Evolutionary conservation across 2,888 invertebrate genomes (phyloP).

Genomic region (Bugula neritina): DNA sequence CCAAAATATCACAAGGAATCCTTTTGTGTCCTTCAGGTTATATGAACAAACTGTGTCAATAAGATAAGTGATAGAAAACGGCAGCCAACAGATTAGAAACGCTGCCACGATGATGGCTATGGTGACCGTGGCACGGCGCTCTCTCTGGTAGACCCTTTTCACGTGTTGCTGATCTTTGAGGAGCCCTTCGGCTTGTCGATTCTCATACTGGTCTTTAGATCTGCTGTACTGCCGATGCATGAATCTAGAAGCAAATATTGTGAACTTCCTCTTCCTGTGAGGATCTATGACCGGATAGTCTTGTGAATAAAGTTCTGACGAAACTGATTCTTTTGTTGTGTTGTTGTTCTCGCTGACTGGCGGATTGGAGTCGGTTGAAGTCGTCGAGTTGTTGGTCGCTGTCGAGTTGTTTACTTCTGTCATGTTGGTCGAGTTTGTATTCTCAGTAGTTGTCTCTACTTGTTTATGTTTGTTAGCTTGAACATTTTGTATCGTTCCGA

Average conservation of each 20-base stretch:
- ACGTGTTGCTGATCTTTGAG: constrained; percentile 13
- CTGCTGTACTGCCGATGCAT: constrained; percentile 8
- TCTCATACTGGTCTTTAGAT: background rate
- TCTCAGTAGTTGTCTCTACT: background rate
- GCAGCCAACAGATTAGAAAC: constrained; percentile 96
- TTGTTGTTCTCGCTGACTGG: background rate
- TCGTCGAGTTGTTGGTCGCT: background rate
- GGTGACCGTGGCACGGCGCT: constrained; percentile 91
- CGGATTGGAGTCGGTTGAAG: background rate
- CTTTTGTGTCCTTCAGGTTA: constrained; percentile 40
- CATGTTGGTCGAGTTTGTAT: background rate
- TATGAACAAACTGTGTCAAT: constrained; percentile 50
- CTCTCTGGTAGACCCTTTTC: constrained; percentile 63
- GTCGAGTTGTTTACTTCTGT: too few relatives aligned
- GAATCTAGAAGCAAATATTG: constrained; percentile 16
- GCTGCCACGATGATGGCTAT: constrained; percentile 96
- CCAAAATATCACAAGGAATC: constrained; percentile 89
- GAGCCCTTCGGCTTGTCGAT: background rate
- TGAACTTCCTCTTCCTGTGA: background rate
- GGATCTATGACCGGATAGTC: background rate
- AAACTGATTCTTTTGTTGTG: background rate
- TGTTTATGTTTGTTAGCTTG: background rate
- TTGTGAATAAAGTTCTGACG: background rate
- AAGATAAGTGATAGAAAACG: constrained; percentile 72
- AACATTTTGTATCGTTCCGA: constrained; percentile 6